These are phyloP conservation scores for Apamea sordens DNA, from an alignment of 2,888 invertebrate genomes.

Conservation along the genomic window DNA sequence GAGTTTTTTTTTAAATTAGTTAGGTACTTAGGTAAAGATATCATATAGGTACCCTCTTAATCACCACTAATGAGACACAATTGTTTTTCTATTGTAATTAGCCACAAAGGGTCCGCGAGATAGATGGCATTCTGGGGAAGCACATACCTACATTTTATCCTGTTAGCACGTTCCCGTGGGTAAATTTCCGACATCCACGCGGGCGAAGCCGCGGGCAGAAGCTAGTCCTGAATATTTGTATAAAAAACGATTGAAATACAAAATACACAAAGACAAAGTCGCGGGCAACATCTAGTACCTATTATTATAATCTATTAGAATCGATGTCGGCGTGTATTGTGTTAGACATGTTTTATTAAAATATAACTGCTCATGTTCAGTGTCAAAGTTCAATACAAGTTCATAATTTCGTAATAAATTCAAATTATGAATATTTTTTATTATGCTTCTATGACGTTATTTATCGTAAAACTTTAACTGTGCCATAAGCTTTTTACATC, in stretches of 20 bases:
- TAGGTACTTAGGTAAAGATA: no score
- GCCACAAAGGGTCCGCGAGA: no score
- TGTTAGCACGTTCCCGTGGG: no score
- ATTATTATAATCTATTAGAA: constrained; percentile 24
- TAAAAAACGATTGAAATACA: background rate
- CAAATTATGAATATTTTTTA: constrained; percentile 3
- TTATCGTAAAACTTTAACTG: constrained; percentile 10
- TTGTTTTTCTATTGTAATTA: no score
- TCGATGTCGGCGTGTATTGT: constrained; percentile 10
- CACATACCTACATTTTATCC: no score
- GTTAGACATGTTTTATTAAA: constrained; percentile 28
- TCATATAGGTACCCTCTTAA: no score
- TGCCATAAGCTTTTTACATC: background rate
- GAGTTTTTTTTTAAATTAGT: no score
- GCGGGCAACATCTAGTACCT: background rate
- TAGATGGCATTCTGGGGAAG: no score
- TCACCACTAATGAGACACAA: no score
- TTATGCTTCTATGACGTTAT: background rate
- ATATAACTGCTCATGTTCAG: constrained; percentile 1
- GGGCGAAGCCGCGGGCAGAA: no score
- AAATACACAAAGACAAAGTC: background rate
- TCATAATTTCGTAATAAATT: constrained; percentile 11
- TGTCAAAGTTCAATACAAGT: constrained; percentile 26
- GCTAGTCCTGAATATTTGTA: background rate
- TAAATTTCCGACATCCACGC: no score